Percentiles rank a stretch among this genome's conserved stretches.
Conservation (phyloP, 92 coral and sea anemone species). For the Actinostola sp. region DNA sequence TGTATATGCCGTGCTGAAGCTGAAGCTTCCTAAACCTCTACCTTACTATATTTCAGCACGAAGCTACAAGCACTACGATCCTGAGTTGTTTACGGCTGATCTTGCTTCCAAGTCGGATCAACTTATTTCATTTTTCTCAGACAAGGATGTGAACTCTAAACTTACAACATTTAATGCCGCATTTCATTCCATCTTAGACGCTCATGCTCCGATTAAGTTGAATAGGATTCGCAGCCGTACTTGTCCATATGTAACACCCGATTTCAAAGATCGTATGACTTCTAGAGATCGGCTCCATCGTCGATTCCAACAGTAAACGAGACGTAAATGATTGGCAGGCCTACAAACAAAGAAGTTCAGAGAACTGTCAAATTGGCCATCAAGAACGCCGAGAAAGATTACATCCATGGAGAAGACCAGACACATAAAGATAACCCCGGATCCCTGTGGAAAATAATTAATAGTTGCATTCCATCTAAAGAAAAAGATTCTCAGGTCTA, state of each 20-base stretch:
- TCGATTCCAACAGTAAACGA: slow-evolving; percentile 27
- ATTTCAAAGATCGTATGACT: slow-evolving; percentile 24
- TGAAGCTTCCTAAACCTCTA: slow-evolving; percentile 23
- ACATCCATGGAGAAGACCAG: slow-evolving; percentile 10
- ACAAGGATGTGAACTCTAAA: slow-evolving; percentile 14
- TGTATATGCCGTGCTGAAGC: slow-evolving; percentile 35
- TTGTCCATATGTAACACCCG: slow-evolving; percentile 24
- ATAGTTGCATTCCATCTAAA: slow-evolving; percentile 12
- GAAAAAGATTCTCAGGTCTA: background rate
- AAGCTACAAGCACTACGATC: slow-evolving; percentile 42
- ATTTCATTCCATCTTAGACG: slow-evolving; percentile 31
- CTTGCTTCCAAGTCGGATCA: slow-evolving; percentile 6
- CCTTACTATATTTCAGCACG: slow-evolving; percentile 26
- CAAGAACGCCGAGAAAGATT: slow-evolving; percentile 8
- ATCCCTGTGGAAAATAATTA: slow-evolving; percentile 36
- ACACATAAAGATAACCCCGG: slow-evolving; percentile 26
- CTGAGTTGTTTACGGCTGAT: background rate
- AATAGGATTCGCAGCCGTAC: slow-evolving; percentile 25
- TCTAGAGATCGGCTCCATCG: slow-evolving; percentile 28
- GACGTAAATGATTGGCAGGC: slow-evolving; percentile 21
- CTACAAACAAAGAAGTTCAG: slow-evolving; percentile 11
- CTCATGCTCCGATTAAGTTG: slow-evolving; percentile 42
- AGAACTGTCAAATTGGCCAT: background rate
- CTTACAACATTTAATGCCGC: slow-evolving; percentile 23
- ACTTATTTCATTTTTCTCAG: slow-evolving; percentile 4